Percentiles rank a stretch among this genome's conserved stretches.
These are phyloP conservation scores for Trichogramma pretiosum DNA, from an alignment of 1,140 invertebrate genomes.

Conservation along the genomic window DNA sequence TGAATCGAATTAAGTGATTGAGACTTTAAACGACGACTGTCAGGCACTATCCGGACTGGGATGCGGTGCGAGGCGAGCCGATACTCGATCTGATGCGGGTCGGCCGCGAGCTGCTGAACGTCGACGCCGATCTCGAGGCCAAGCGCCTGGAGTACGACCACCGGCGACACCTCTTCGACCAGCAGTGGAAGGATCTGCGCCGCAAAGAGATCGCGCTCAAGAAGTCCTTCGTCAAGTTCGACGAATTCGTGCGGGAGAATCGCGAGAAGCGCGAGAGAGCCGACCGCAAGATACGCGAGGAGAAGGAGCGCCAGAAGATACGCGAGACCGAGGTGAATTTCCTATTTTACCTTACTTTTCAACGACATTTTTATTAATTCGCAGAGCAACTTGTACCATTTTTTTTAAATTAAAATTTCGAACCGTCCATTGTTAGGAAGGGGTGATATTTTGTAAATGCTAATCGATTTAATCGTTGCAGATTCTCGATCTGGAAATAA, in stretches of 20 bases:
- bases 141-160: constrained; percentile 39
- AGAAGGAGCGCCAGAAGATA: constrained; percentile 34
- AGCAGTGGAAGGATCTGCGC: constrained; percentile 46
- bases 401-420: no score
- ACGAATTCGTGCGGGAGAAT: constrained; percentile 52
- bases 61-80: constrained; percentile 45
- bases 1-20: no score
- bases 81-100: constrained; percentile 46
- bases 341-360: no score
- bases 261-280: constrained; percentile 50
- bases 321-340: constrained; percentile 26
- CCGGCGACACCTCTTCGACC: constrained; percentile 39
- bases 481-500: constrained; percentile 29
- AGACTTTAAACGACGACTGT: background rate
- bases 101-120: constrained; percentile 41
- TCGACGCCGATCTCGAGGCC: constrained; percentile 38
- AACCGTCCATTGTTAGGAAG: no score
- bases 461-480: constrained; percentile 9
- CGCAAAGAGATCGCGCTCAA: constrained; percentile 44
- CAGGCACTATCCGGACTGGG: constrained; percentile 50
- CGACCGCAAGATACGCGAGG: constrained; percentile 45
- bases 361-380: no score
- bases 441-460: background rate
- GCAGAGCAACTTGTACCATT: no score
- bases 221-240: constrained; percentile 50